Conservation (phyloP, 2,888 invertebrate species). For the Neoitamus cyanurus region DNA sequence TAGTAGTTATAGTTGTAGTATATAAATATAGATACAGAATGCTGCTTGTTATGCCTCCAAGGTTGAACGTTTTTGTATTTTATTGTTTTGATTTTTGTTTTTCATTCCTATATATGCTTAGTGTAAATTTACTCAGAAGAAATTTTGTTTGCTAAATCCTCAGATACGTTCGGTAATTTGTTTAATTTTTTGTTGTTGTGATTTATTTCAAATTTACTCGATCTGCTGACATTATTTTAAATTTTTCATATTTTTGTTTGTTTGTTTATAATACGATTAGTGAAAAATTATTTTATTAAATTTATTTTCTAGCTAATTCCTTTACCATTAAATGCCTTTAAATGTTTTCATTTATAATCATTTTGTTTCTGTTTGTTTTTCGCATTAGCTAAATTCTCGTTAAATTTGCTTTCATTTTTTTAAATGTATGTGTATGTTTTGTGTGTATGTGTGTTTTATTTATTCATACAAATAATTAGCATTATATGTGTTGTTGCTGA, state of each 20-base stretch:
- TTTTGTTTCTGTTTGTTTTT: not conserved
- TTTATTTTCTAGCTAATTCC: conserved; percentile 29
- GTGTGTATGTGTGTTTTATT: not conserved
- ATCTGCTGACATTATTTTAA: not conserved
- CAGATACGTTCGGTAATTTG: not conserved
- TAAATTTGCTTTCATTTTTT: not conserved
- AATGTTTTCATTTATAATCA: not conserved
- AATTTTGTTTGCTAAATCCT: not conserved
- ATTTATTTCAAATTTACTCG: not conserved
- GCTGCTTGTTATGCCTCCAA: not conserved
- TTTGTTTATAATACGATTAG: not conserved
- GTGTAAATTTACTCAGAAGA: no score
- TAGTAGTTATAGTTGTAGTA: not conserved
- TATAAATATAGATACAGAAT: not conserved
- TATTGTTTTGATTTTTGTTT: not conserved
- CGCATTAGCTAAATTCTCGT: not conserved
- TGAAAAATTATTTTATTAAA: conserved; percentile 23
- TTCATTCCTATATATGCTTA: not conserved
- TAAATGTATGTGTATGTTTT: not conserved
- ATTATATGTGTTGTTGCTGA: not conserved
- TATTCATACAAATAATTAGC: not conserved
- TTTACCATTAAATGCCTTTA: not conserved
- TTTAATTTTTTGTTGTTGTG: not conserved
- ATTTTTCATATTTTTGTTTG: not conserved
- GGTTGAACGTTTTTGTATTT: not conserved